Conservation (phyloP, 1,140 invertebrate species). For the Apis cerana region DNA sequence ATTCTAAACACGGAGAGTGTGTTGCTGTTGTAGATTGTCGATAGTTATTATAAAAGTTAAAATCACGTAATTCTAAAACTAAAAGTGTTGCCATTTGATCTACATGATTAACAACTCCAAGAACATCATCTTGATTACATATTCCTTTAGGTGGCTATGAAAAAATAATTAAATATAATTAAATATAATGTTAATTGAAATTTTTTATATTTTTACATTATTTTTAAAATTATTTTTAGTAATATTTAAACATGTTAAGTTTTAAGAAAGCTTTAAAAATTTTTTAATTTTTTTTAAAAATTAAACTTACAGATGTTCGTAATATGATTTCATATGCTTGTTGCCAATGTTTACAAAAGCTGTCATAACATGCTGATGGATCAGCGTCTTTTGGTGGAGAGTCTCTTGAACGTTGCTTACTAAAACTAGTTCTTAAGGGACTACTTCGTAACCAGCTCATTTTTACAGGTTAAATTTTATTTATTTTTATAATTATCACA, state of each 20-base stretch:
- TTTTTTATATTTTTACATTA: background rate
- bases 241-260: background rate
- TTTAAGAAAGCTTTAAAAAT: background rate
- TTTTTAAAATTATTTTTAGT: background rate
- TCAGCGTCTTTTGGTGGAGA: slow-evolving; percentile 84
- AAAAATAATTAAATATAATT: slow-evolving; percentile 22
- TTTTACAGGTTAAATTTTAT: slow-evolving; percentile 36
- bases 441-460: slow-evolving; percentile 87
- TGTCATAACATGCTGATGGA: slow-evolving; percentile 92
- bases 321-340: slow-evolving; percentile 93
- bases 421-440: slow-evolving; percentile 83
- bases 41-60: slow-evolving; percentile 75
- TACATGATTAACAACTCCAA: slow-evolving; percentile 94
- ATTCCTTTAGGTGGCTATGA: slow-evolving; percentile 78
- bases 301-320: slow-evolving; percentile 83
- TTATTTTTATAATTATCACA: slow-evolving; percentile 5
- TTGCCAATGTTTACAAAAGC: slow-evolving; percentile 97
- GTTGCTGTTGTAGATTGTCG: slow-evolving; percentile 78
- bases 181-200: background rate
- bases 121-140: slow-evolving; percentile 90
- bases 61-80: slow-evolving; percentile 87
- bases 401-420: slow-evolving; percentile 75
- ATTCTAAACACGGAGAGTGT: slow-evolving; percentile 87
- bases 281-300: slow-evolving; percentile 22
- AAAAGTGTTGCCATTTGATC: slow-evolving; percentile 96